Base-by-base conservation (phyloP, 2,888 invertebrate species). In the Leptopterna dolabrata region DNA sequence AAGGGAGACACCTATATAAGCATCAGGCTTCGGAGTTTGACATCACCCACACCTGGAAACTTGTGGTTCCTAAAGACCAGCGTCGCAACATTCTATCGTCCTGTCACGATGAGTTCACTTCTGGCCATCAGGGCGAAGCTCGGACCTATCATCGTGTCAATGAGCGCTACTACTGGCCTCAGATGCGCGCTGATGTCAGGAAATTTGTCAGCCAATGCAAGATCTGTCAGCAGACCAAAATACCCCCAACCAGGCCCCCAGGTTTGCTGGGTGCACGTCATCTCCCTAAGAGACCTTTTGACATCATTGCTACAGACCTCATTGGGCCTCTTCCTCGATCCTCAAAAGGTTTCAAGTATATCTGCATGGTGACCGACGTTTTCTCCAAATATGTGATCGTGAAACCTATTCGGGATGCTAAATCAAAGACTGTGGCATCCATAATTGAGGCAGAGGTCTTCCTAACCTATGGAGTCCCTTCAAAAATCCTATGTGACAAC, bases 121-220 rank as follows among this genome's bases (percentile, higher is more conserved):
- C n/a, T n/a, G n/a, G n/a, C n/a, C n/a, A n/a, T n/a, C n/a, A n/a
- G n/a, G n/a, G n/a, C n/a, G n/a, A n/a, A n/a, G n/a, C n/a, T n/a
- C n/a, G n/a, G n/a, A n/a, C n/a, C n/a, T n/a, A 78, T 11, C 63
- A 83, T 0, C 81, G 90, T 9, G 45, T 89, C 9, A 14, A 81
- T 0, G 1, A 81, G 14, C 43, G 51, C 7, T 90, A 88, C 51
- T 90, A 88, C 70, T 90, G 90, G 91, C 90, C 90, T 2, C n/a
- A n/a, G n/a, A n/a, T n/a, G n/a, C n/a, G n/a, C n/a, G n/a, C n/a
- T n/a, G n/a, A n/a, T n/a, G n/a, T n/a, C n/a, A n/a, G n/a, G n/a
- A n/a, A n/a, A n/a, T n/a, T n/a, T n/a, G n/a, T n/a, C n/a, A n/a
- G n/a, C n/a, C n/a, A n/a, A n/a, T n/a, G n/a, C n/a, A n/a, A n/a